These are phyloP conservation scores for Hydrotaea cyrtoneurina DNA, from an alignment of 2,888 invertebrate species.

Conservation along the genomic window DNA sequence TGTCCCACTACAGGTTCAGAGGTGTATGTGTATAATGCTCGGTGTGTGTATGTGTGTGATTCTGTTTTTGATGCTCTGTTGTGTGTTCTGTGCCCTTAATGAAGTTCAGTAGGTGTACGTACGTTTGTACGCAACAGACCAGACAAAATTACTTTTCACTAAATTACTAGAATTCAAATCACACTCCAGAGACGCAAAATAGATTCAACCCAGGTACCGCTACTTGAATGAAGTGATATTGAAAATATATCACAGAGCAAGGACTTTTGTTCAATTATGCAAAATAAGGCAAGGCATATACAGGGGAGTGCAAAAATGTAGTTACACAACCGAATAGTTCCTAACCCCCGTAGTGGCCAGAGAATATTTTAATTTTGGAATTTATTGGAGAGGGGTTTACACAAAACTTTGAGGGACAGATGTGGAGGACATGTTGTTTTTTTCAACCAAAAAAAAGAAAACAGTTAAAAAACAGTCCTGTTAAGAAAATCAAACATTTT, in stretches of 20 bases:
- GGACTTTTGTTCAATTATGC: constrained; percentile 27
- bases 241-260: constrained; percentile 14
- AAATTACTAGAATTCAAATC: constrained; percentile 53
- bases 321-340: too few species aligned
- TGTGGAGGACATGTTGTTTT: too few species aligned
- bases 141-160: constrained; percentile 54
- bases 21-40: background rate
- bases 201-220: constrained; percentile 11
- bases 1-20: background rate
- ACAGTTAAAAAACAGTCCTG: too few species aligned
- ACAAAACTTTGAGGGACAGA: too few species aligned
- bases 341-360: too few species aligned
- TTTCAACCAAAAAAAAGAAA: too few species aligned
- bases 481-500: too few species aligned
- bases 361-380: too few species aligned
- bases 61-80: background rate
- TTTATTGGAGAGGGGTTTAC: too few species aligned
- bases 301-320: background rate
- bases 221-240: background rate
- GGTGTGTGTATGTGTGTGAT: background rate
- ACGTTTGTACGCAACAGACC: background rate
- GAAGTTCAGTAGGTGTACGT: background rate
- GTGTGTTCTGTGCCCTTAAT: background rate
- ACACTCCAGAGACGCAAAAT: constrained; percentile 45
- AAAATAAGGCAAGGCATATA: background rate